Evolutionary conservation across 2,113 vertebrate species (phyloP), one percentile per base, ranked within the genome.

Genomic region (Sander lucioperca): DNA sequence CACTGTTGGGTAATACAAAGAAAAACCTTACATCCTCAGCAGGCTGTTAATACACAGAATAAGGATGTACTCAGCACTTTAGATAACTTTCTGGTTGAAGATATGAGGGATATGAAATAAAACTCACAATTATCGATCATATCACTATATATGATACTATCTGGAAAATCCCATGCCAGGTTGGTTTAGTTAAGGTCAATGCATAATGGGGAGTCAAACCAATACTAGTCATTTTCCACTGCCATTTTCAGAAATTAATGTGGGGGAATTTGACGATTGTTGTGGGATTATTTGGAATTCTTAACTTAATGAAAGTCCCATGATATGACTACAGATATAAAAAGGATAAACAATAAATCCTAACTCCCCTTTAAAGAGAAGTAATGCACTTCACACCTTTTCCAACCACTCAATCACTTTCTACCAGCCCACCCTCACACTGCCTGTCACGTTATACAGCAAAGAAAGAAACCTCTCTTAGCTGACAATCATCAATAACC

Each of bases 221-320:
- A 50, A 14, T 36, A 23, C 71, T 18, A 14, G 27, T n/a, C 47
- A 18, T 16, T 74, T 74, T 74, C 57, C 27, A 36, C 45, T 74
- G 58, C 45, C 45, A 23, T 62, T 74, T 45, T 51, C 45, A 61
- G 70, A 61, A 73, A 23, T 62, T 8, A 36, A 0, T 12, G 4
- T 23, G 19, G 27, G 27, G 13, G 7, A 74, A 61, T 74, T 15
- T 30, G 6, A 48, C 1, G 1, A 23, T 18, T 11, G 36, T 57
- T 13, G 8, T 25, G 21, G 1, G 8, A 39, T 50, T 48, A 8
- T 61, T 73, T 63, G 50, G 12, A 53, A 63, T 63, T 53, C 6
- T 50, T 23, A 13, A n/a, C 19, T n/a, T n/a, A n/a, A n/a, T n/a
- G 2, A 50, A n/a, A 45, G 25, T 2, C 5, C 9, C 9, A 27